Evolutionary conservation across 2,888 invertebrate genomes (phyloP).

Genomic region (Orchestes rusci): DNA sequence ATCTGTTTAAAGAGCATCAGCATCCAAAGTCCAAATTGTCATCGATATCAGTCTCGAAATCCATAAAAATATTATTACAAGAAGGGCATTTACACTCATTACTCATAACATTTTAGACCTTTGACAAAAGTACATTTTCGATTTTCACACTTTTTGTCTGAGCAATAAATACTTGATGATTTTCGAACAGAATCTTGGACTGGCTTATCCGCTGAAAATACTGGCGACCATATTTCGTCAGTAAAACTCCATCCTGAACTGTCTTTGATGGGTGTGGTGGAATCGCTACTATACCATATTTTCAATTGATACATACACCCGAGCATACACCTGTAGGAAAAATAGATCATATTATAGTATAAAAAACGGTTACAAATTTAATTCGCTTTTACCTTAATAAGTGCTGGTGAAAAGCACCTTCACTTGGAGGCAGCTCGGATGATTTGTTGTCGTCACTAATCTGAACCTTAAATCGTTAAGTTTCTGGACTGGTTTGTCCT

Average conservation of each 20-base stretch:
- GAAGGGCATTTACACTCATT: slow-evolving; percentile 7
- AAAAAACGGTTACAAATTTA: not conserved
- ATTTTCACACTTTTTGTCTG: slow-evolving; percentile 3
- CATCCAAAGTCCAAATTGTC: too few species aligned
- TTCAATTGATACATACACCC: slow-evolving; percentile 1
- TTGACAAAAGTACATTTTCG: slow-evolving; percentile 3
- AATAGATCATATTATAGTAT: slow-evolving; percentile 1
- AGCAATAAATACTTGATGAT: slow-evolving; percentile 5
- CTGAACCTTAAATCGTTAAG: slow-evolving; percentile 7
- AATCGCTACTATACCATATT: not conserved
- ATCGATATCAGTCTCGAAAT: too few species aligned
- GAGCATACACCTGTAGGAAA: slow-evolving; percentile 6
- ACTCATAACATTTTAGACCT: slow-evolving; percentile 9
- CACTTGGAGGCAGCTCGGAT: slow-evolving; percentile 9
- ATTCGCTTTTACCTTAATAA: slow-evolving; percentile 5
- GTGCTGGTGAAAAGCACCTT: slow-evolving; percentile 11
- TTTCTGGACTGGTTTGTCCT: slow-evolving; percentile 12
- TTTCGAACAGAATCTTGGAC: not conserved
- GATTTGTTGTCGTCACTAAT: slow-evolving; percentile 7
- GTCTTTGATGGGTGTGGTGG: not conserved
- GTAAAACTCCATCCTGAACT: not conserved
- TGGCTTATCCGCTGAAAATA: not conserved
- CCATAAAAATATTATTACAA: too few species aligned
- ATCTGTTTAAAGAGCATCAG: too few species aligned
- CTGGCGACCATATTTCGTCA: not conserved